Evolutionary conservation across 1,140 invertebrate genomes (phyloP).

Genomic region (Sitophilus oryzae): DNA sequence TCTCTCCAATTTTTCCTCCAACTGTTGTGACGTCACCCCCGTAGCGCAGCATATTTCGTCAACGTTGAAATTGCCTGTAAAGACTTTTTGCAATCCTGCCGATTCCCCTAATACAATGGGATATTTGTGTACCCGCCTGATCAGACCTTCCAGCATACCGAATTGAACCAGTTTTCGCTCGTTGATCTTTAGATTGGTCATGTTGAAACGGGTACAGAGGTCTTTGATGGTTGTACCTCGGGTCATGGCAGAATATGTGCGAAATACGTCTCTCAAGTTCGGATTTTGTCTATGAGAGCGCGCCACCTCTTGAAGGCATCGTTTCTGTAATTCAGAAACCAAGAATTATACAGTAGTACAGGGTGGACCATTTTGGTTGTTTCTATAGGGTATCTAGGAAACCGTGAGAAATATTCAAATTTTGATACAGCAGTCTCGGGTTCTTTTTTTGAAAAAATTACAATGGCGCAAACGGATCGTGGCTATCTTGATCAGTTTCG

Average conservation of each 20-base stretch:
- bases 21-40: conserved; percentile 70
- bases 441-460: too few species aligned
- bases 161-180: conserved; percentile 87
- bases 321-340: conserved; percentile 12
- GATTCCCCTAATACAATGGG: conserved; percentile 52
- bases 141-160: conserved; percentile 78
- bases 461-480: too few species aligned
- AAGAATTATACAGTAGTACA: too few species aligned
- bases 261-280: conserved; percentile 69
- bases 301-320: conserved; percentile 38
- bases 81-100: conserved; percentile 57
- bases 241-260: conserved; percentile 75
- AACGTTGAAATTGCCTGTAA: conserved; percentile 72
- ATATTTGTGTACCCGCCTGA: conserved; percentile 78
- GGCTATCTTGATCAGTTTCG: too few species aligned
- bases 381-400: too few species aligned
- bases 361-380: too few species aligned
- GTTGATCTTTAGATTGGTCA: conserved; percentile 67
- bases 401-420: too few species aligned
- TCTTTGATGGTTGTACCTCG: conserved; percentile 79
- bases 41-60: conserved; percentile 87
- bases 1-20: conserved; percentile 80
- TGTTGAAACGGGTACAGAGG: conserved; percentile 74
- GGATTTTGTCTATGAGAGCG: conserved; percentile 50
- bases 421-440: too few species aligned